Percentiles rank a stretch among this genome's conserved stretches.
Conservation (phyloP, 1,140 invertebrate genomes). For the Trichonephila inaurata region DNA sequence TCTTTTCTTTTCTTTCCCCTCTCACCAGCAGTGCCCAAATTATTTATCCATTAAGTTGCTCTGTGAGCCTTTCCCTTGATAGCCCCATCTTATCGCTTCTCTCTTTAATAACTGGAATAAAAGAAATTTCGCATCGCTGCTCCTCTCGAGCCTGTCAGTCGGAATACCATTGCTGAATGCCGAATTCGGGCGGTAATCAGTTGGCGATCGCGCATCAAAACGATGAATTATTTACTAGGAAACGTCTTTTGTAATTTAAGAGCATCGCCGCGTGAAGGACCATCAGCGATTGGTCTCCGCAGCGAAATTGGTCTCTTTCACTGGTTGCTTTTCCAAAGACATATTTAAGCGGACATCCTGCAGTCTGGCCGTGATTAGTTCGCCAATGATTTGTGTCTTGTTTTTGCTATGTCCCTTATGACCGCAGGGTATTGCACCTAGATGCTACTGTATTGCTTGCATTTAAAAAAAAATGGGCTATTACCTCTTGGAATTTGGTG, state of each 20-base stretch:
- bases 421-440: neutral
- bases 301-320: neutral
- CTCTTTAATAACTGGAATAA: slow-evolving; percentile 53
- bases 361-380: neutral
- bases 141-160: neutral
- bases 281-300: slow-evolving; percentile 3
- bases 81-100: slow-evolving; percentile 10
- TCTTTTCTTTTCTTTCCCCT: neutral
- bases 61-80: slow-evolving; percentile 28
- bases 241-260: slow-evolving; percentile 21
- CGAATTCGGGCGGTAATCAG: slow-evolving; percentile 18
- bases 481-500: neutral
- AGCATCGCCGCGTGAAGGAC: slow-evolving; percentile 25
- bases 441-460: neutral
- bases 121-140: slow-evolving; percentile 45
- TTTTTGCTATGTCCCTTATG: slow-evolving; percentile 6
- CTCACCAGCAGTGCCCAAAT: slow-evolving; percentile 27
- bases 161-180: slow-evolving; percentile 19
- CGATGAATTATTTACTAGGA: slow-evolving; percentile 59
- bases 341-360: slow-evolving; percentile 10
- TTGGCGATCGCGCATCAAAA: slow-evolving; percentile 22
- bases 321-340: neutral
- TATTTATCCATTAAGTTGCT: slow-evolving; percentile 67
- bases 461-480: neutral
- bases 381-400: slow-evolving; percentile 13